Evolutionary conservation across 2,888 invertebrate genomes (phyloP), one percentile per base, ranked within the genome.

Genomic region (Flabesymbios commensalis): DNA sequence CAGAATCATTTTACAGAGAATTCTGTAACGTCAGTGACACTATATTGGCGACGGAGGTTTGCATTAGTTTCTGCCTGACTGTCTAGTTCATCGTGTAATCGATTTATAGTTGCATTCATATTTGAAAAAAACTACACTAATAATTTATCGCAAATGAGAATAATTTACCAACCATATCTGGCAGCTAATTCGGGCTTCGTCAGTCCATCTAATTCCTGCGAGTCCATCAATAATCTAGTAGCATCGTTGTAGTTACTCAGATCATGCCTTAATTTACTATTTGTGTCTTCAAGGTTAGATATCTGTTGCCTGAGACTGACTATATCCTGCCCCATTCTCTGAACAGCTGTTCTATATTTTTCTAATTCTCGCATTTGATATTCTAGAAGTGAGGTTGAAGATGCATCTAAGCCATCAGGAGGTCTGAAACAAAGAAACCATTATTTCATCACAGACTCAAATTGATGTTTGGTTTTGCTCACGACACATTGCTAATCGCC

Each of bases 251-350:
- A 78, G 65, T 74, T 69, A 32, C 70, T 68, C 1, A 49, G 49
- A 31, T 49, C 72, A 2, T 72, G 64, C 2, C 78, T 64, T 24
- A 80, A 69, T 47, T 70, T 67, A 64, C 77, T 75, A 70, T 80
- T 80, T 26, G 70, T 59, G 24, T 64, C 66, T 59, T 78, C 76
- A 4, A 78, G 69, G 3, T 75, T 74, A 1, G 73, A 1, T 5
- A 61, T 42, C 59, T 72, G 71, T 33, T 70, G 61, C 10, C 76
- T 65, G 19, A 81, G 69, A 0, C 74, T 64, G 1, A 81, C 47
- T 49, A 80, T 78, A 61, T 81, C 81, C 32, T 72, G 69, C 4
- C 80, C 81, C 81, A 81, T 81, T 56, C 74, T 75, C 48, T 75
- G 75, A 0, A 79, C 76, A 4, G 79, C 80, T 1, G 66, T 59